Conservation (phyloP, 2,888 invertebrate genomes). For the Liodrosophila aerea region DNA sequence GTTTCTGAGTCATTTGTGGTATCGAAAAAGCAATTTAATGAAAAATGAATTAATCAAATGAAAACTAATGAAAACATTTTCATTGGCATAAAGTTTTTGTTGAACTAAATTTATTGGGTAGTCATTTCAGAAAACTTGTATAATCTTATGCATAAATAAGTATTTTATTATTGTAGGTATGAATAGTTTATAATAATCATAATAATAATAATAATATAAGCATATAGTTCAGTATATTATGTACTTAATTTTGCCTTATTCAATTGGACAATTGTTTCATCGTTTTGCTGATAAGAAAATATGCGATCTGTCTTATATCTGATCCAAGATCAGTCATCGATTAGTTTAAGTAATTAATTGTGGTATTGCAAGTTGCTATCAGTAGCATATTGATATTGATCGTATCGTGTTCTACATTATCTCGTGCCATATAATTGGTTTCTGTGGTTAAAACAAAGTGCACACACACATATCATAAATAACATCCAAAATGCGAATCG, state of each 20-base stretch:
- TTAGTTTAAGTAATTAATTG: constrained; percentile 30
- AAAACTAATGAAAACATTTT: constrained; percentile 79
- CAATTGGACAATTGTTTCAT: constrained; percentile 46
- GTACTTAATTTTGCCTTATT: constrained; percentile 39
- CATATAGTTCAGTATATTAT: constrained; percentile 35
- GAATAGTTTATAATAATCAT: constrained; percentile 55
- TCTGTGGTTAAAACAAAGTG: constrained; percentile 54
- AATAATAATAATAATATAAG: constrained; percentile 35
- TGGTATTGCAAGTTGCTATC: constrained; percentile 45
- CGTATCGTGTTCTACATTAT: too few relatives aligned
- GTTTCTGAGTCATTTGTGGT: constrained; percentile 13
- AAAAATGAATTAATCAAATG: constrained; percentile 67
- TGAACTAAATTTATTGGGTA: constrained; percentile 85
- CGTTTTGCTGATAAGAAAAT: constrained; percentile 41
- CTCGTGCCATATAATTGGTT: too few relatives aligned
- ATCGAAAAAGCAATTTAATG: constrained; percentile 74
- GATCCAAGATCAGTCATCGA: constrained; percentile 64
- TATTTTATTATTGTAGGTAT: constrained; percentile 49
- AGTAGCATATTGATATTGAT: constrained; percentile 11
- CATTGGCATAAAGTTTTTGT: constrained; percentile 79
- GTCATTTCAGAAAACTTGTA: constrained; percentile 78
- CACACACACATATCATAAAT: constrained; percentile 55
- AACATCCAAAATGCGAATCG: constrained; percentile 48
- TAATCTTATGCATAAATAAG: constrained; percentile 67
- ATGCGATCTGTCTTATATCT: constrained; percentile 44